Percentiles rank a stretch among this genome's conserved stretches.
Conservation (phyloP, 2,888 invertebrate genomes). For the Tetranychus truncatus region DNA sequence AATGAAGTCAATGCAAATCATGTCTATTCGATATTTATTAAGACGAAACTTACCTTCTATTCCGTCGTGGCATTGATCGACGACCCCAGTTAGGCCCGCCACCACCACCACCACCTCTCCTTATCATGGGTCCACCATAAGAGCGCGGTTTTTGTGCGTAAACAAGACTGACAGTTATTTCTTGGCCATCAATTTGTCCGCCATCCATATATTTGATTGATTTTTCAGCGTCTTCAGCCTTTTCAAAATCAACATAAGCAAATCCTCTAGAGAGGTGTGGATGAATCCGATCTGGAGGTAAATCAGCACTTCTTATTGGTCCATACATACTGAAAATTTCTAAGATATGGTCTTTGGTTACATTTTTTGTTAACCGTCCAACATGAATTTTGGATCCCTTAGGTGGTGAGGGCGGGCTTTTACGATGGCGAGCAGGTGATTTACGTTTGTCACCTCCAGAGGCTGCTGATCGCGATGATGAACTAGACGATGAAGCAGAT, state of each 20-base stretch:
- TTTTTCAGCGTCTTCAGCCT: conserved; percentile 85
- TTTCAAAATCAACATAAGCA: conserved; percentile 85
- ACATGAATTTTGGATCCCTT: conserved; percentile 83
- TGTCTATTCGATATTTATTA: neutral
- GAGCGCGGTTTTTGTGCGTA: conserved; percentile 38
- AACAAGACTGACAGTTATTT: conserved; percentile 85
- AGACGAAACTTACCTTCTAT: neutral
- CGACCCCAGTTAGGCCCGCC: neutral
- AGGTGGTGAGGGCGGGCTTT: conserved; percentile 44
- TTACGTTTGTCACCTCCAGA: conserved; percentile 24
- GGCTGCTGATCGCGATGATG: conserved; percentile 43
- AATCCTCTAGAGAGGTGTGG: conserved; percentile 72
- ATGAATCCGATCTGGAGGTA: conserved; percentile 70
- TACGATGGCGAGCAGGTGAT: conserved; percentile 43
- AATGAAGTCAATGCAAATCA: neutral
- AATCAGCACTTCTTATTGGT: conserved; percentile 64
- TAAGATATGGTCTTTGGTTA: conserved; percentile 59
- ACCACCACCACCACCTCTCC: conserved; percentile 19
- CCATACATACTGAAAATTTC: conserved; percentile 56
- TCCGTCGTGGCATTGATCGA: conserved; percentile 8
- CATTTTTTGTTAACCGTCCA: conserved; percentile 74
- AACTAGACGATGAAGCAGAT: neutral
- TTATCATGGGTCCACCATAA: conserved; percentile 14
- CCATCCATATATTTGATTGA: conserved; percentile 99
- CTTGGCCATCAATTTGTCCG: conserved; percentile 88